A percentile compares a stretch with the other conserved stretches of the same genome.
Conservation (phyloP, 2,797 vertebrate species). For the Sebastolobus altivelis region DNA sequence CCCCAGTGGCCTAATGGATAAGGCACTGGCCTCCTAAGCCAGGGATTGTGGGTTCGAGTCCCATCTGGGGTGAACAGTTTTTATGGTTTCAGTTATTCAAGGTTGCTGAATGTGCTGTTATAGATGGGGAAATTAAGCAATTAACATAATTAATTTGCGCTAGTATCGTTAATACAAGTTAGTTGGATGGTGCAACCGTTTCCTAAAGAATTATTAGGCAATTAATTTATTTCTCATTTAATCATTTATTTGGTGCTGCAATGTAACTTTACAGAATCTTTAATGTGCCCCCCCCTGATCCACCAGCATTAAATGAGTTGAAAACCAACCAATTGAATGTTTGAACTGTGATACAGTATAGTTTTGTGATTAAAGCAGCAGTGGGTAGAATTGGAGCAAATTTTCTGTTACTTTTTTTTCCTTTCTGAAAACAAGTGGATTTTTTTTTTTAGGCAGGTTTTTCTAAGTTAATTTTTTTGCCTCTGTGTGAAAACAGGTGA, state of each 20-base stretch:
- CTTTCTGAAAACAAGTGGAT: no score
- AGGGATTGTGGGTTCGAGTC: constrained; percentile 83
- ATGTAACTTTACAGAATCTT: neutral
- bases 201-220: neutral
- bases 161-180: neutral
- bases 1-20: constrained; percentile 81
- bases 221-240: neutral
- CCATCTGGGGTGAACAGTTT: constrained; percentile 67
- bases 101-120: neutral
- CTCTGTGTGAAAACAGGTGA: no score
- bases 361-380: no score
- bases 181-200: neutral
- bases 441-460: no score
- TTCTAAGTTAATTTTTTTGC: no score
- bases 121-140: neutral
- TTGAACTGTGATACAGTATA: no score
- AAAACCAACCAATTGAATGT: no score
- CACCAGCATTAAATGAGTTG: no score
- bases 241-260: neutral
- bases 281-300: neutral
- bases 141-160: neutral
- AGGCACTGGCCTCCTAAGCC: constrained; percentile 83
- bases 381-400: no score
- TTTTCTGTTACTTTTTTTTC: no score
- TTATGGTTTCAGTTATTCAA: fast-evolving